phyloP scores from a whole-genome alignment of 2,797 vertebrate species.

The Periparus ater region DNA sequence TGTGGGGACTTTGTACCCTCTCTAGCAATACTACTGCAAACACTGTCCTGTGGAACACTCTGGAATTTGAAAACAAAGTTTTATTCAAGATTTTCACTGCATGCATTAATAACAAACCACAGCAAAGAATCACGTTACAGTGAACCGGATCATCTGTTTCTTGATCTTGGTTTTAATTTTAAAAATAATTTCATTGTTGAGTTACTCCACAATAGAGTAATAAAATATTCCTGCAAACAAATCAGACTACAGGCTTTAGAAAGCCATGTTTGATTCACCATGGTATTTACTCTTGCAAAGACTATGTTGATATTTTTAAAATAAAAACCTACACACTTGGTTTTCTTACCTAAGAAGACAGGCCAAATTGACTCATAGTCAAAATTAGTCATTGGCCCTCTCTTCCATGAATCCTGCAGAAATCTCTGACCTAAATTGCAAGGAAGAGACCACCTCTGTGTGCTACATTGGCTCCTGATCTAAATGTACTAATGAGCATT shows the following conservation, averaged over 20 bases:
- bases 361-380: background rate
- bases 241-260: background rate
- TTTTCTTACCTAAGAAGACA: background rate
- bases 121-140: background rate
- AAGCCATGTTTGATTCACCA: background rate
- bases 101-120: background rate
- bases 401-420: background rate
- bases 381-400: background rate
- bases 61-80: background rate
- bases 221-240: constrained; percentile 44
- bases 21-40: background rate
- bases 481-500: background rate
- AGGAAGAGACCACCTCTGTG: background rate
- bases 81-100: background rate
- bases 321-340: background rate
- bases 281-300: background rate
- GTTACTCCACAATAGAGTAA: constrained; percentile 40
- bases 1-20: background rate
- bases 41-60: background rate
- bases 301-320: background rate
- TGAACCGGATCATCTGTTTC: constrained; percentile 48
- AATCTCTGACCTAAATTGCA: background rate
- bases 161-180: constrained; percentile 59
- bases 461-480: background rate
- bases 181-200: constrained; percentile 44